Base-by-base conservation (phyloP, 2,797 vertebrate genomes). In the Tenualosa ilisha region DNA sequence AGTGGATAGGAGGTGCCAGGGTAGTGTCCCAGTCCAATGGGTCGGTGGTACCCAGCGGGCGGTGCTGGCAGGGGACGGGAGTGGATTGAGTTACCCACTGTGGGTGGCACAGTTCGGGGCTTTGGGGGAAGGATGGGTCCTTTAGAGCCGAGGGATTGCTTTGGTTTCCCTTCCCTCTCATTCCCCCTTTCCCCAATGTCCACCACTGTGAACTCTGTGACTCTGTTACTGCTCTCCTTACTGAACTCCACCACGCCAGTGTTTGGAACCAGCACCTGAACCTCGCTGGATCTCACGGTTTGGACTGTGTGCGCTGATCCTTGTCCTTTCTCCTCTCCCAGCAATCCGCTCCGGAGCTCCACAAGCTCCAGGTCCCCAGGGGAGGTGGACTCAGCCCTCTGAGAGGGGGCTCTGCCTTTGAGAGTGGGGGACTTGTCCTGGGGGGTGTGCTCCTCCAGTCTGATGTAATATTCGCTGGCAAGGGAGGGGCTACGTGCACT, bases 401-500 rank as follows among this genome's bases (percentile, higher is more conserved):
- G 92, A 11, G 89, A 92, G 0, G 87, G 91, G 4, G 82, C 24
- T 87, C 91, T 96, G 81, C 91, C 93, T 90, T 93, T 95, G 0
- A 96, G 89, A 83, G 92, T 92, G 13, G 95, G 95, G 0, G 96
- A 96, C 87, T 93, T 95, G 89, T 96, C 95, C 89, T 95, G 95
- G 15, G 95, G 95, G 3, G 96, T 96, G 13, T 97, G 97, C 91
- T 98, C 97, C 91, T 98, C 97, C 83, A 98, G 92, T 65, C 97
- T 95, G 85, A 98, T 97, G 91, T 97, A 98, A 91, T 98, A 98
- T 90, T 98, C 97, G 12, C 97, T 98, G 89, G 97, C 96, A 8
- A 98, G 96, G 0, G 97, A 98, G n/a, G 97, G 97, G 88, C 97
- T 98, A 37, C 96, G 96, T 12, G 97, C 97, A 0, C 97, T 98